Percentiles rank a stretch among this genome's conserved stretches.
Evolutionary conservation across 1,140 invertebrate species (phyloP).

Genomic region (Orius laevigatus): DNA sequence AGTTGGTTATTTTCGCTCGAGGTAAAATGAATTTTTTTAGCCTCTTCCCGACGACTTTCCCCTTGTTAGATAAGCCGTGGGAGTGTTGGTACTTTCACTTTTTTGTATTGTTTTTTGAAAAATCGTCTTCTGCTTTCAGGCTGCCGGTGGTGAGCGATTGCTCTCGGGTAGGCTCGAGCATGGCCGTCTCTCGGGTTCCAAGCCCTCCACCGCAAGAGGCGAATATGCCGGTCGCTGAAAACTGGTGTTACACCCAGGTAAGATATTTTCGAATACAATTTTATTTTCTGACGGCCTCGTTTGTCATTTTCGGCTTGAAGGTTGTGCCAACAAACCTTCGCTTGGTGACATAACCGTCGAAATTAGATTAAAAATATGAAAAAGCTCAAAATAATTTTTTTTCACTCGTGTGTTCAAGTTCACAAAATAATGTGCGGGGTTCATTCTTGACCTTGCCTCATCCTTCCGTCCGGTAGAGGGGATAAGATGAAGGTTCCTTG

Average conservation of each 20-base stretch:
- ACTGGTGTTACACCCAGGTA: constrained; percentile 94
- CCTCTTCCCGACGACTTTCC: background rate
- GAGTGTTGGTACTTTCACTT: background rate
- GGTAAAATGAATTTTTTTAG: background rate
- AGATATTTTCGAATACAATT: constrained; percentile 14
- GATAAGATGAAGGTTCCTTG: no score
- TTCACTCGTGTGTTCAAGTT: no score
- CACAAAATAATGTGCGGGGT: no score
- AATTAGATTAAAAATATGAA: no score
- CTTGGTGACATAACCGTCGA: no score
- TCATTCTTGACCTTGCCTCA: no score
- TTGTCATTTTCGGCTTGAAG: no score
- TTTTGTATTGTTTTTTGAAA: no score
- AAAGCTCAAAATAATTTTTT: no score
- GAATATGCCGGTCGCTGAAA: constrained; percentile 84
- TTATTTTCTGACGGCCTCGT: no score
- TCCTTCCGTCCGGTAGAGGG: no score
- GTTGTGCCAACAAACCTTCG: no score
- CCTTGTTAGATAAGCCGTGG: background rate
- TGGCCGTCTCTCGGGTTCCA: constrained; percentile 80
- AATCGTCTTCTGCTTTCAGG: constrained; percentile 33
- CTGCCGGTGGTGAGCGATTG: constrained; percentile 71
- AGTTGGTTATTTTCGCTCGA: background rate
- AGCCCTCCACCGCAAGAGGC: constrained; percentile 78
- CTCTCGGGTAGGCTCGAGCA: constrained; percentile 47